Percentiles rank a stretch among this genome's conserved stretches.
Conservation (phyloP, 53 echinoderm and acorn worm genomes). For the Glandiceps talaboti region DNA sequence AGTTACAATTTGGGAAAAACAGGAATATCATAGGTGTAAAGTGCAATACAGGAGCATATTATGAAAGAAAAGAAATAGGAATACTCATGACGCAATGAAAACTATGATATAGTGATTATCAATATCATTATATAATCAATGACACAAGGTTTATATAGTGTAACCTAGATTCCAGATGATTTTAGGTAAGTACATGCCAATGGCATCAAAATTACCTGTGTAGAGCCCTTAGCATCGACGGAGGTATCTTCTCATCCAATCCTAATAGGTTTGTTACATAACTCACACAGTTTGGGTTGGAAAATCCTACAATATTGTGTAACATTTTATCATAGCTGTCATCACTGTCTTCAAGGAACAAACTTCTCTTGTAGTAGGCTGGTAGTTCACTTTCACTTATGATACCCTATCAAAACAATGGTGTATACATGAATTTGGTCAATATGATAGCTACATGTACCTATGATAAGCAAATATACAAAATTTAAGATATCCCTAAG, state of each 20-base stretch:
- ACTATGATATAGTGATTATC: neutral
- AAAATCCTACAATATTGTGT: constrained; percentile 67
- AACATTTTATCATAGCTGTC: constrained; percentile 74
- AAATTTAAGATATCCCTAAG: neutral
- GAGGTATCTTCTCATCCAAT: constrained; percentile 35
- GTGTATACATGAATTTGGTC: neutral
- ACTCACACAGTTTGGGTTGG: constrained; percentile 57
- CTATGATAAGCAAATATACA: neutral
- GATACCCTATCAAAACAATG: constrained; percentile 61
- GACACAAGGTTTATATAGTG: too few species aligned
- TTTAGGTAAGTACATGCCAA: too few species aligned
- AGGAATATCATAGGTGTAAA: too few species aligned
- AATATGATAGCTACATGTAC: neutral
- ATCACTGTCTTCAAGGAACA: constrained; percentile 36
- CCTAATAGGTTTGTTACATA: constrained; percentile 32
- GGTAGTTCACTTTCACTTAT: constrained; percentile 63
- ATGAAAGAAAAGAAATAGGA: too few species aligned
- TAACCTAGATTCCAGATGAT: too few species aligned
- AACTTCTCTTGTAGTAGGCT: constrained; percentile 53
- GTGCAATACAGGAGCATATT: too few species aligned
- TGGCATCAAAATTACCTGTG: too few species aligned
- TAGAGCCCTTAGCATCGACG: constrained; percentile 68
- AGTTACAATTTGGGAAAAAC: too few species aligned
- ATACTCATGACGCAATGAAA: too few species aligned
- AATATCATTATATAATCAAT: too few species aligned